Base-by-base conservation (phyloP, 2,113 vertebrate genomes). In the Aramus guarauna region DNA sequence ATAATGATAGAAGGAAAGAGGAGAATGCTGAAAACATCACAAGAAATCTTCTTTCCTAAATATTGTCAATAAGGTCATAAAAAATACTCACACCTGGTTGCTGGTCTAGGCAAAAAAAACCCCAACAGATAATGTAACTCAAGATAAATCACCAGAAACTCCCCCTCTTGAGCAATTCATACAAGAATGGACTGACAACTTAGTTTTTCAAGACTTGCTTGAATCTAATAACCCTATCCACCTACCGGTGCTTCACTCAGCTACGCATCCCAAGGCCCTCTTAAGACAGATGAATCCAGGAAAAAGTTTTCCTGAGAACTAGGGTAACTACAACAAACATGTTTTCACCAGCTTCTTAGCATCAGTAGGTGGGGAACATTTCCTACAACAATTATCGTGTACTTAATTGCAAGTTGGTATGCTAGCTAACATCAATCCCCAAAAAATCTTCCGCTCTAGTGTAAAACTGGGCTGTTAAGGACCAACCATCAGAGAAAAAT, bases 61-160 rank as follows among this genome's bases (percentile, higher is more conserved):
- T 50, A 55, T 39, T 79, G 26, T n/a, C 52, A 47, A 3, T 27
- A 45, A 26, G 2, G 3, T 63, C 18, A 74, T 78, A 87, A 71
- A 27, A 4, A 63, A 36, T 26, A 39, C 5, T 81, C 11, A 43
- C 18, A 50, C 1, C 5, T 63, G 8, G 8, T 36, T 77, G 15
- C 21, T 77, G 12, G 27, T 52, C 5, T 34, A 87, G 34, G 7
- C 0, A 2, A 48, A 24, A 24, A 29, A 50, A 23, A 2, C 39
- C 39, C n/a, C 3, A 3, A 29, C 3, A 59, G 5, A 52, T 20
- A 63, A 17, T 0, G 0, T 12, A 53, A 27, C 6, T 66, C n/a
- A 84, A 41, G 21, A 37, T 59, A 69, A 88, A 79, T 45, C n/a
- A 62, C 19, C 24, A 66, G 56, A 85, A 85, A 66, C 1, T 71